Percentiles rank a stretch among this genome's conserved stretches.
These are phyloP conservation scores for Leucosticte australis DNA, from an alignment of 2,113 vertebrate genomes.

Conservation along the genomic window DNA sequence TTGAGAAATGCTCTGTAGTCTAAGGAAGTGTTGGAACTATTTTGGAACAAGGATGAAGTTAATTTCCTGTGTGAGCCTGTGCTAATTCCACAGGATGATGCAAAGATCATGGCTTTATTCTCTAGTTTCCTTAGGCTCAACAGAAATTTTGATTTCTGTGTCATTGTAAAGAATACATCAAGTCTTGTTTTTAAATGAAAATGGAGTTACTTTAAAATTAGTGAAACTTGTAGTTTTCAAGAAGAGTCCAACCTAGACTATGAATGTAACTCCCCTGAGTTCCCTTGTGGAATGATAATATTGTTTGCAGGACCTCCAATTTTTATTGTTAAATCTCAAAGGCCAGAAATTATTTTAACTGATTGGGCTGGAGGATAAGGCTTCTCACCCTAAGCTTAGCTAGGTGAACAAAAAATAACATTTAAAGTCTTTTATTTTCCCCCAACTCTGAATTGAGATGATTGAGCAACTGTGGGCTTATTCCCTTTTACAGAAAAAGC, in stretches of 20 bases:
- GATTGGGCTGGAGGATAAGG: not conserved
- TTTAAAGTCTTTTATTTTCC: not conserved
- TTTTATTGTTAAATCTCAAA: not conserved
- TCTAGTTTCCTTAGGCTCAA: not conserved
- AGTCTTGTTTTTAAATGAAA: not conserved
- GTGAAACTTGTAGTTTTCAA: not conserved
- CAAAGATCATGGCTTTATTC: not conserved
- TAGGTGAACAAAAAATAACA: not conserved
- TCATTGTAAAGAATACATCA: not conserved
- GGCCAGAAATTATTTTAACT: not conserved
- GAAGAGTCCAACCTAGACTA: not conserved
- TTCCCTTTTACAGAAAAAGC: too few species aligned
- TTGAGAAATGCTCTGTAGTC: not conserved
- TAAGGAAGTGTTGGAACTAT: not conserved
- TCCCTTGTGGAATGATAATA: not conserved
- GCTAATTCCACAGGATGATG: not conserved
- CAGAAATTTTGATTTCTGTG: not conserved
- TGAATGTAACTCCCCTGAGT: not conserved
- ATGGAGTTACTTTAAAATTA: not conserved
- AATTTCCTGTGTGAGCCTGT: not conserved
- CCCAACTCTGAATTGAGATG: not conserved
- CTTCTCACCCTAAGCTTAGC: not conserved
- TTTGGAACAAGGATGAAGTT: not conserved
- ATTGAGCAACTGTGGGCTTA: not conserved
- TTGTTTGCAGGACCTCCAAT: not conserved